These are phyloP conservation scores for Heliothis peltigera DNA, from an alignment of 2,888 invertebrate species.

Conservation along the genomic window DNA sequence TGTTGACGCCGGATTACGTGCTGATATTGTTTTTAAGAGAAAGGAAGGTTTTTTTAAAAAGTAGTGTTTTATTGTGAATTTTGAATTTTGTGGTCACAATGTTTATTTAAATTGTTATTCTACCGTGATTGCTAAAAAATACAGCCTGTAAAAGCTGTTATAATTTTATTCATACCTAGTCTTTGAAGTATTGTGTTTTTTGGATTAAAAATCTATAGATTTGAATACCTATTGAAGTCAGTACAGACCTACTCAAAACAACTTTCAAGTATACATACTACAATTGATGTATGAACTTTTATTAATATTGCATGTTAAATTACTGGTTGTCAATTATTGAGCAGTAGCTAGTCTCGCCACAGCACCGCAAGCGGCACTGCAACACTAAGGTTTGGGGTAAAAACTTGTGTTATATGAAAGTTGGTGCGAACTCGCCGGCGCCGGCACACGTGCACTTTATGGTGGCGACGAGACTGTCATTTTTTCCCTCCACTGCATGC, in stretches of 20 bases:
- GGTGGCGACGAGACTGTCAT: conserved; percentile 73
- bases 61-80: conserved; percentile 16
- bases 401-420: conserved; percentile 82
- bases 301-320: no score
- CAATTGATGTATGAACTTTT: no score
- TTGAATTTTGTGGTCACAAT: no score
- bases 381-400: conserved; percentile 68
- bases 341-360: conserved; percentile 51
- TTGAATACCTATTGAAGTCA: no score
- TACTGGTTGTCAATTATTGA: neutral
- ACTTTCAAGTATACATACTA: no score
- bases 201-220: no score
- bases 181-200: no score
- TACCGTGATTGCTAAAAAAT: no score
- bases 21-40: conserved; percentile 10
- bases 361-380: conserved; percentile 45
- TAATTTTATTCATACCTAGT: no score
- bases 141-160: no score
- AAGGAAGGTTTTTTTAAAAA: neutral
- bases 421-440: conserved; percentile 76
- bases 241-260: no score
- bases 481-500: conserved; percentile 65
- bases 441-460: conserved; percentile 81
- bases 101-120: no score
- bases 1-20: conserved; percentile 32